Percentiles rank a stretch among this genome's conserved stretches.
Conservation (phyloP, 2,113 vertebrate genomes). For the Syrrhaptes paradoxus region DNA sequence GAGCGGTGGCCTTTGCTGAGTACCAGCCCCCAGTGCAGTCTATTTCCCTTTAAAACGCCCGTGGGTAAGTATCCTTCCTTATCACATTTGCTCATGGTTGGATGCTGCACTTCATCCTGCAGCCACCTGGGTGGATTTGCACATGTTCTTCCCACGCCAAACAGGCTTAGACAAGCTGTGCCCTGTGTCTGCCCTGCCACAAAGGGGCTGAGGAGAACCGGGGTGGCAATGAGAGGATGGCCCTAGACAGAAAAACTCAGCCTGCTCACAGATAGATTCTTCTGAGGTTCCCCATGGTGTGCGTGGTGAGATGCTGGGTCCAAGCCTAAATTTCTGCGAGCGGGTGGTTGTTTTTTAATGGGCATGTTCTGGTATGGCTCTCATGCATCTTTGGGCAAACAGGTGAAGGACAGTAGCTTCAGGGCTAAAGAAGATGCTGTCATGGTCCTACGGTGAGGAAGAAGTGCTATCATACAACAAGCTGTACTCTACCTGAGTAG, state of each 20-base stretch:
- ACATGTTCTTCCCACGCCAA: neutral
- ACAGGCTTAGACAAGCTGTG: too few relatives aligned
- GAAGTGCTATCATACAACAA: neutral
- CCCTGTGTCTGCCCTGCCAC: neutral
- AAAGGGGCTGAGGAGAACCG: neutral
- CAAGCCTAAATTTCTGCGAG: neutral
- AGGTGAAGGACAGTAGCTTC: neutral
- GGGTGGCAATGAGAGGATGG: neutral
- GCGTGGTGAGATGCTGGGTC: neutral
- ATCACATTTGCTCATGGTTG: neutral
- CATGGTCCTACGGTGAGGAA: neutral
- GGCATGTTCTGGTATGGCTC: neutral
- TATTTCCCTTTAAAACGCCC: neutral
- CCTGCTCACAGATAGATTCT: neutral
- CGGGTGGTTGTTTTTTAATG: neutral
- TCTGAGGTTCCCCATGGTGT: neutral
- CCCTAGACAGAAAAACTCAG: neutral
- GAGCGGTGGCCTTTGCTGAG: neutral
- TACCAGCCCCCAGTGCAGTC: neutral
- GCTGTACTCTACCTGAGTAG: neutral
- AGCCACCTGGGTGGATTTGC: neutral
- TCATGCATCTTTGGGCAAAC: accelerated
- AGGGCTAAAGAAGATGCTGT: accelerated
- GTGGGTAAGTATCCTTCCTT: neutral
- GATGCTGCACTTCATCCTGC: neutral